phyloP scores from a whole-genome alignment of 2,113 vertebrate genomes.

The Eolophus roseicapilla region DNA sequence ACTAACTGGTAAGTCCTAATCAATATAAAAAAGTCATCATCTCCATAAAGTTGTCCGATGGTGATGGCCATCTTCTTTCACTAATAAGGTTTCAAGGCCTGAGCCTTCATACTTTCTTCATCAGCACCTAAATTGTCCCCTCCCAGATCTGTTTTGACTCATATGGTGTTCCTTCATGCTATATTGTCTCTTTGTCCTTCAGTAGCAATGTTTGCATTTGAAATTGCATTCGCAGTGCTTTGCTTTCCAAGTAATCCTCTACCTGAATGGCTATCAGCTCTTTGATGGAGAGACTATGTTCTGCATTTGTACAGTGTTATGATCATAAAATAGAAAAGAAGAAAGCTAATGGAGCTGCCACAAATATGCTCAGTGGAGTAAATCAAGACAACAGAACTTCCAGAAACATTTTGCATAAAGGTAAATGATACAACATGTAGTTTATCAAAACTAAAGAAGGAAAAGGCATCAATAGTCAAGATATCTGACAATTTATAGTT shows the following conservation, averaged over 20 bases:
- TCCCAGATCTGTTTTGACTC: not conserved
- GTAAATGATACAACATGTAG: not conserved
- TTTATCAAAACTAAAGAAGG: not conserved
- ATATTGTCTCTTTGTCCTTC: not conserved
- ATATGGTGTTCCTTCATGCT: not conserved
- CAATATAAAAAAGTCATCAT: not conserved
- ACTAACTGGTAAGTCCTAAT: not conserved
- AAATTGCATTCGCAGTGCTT: not conserved
- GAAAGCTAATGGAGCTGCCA: not conserved
- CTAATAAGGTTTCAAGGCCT: not conserved
- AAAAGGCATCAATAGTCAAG: not conserved
- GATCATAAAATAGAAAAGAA: not conserved
- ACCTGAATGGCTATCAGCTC: not conserved
- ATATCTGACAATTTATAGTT: not conserved
- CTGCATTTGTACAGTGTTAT: not conserved
- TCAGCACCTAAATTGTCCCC: not conserved
- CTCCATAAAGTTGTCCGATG: accelerated
- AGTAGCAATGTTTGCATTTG: not conserved
- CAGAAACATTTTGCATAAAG: not conserved
- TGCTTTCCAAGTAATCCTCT: not conserved
- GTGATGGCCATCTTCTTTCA: not conserved
- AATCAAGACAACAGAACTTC: not conserved
- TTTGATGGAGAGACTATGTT: not conserved
- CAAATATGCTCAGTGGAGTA: not conserved
- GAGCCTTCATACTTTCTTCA: not conserved